Evolutionary conservation across 2,888 invertebrate species (phyloP), one percentile per base, ranked within the genome.

Genomic region (Drosophila merina): DNA sequence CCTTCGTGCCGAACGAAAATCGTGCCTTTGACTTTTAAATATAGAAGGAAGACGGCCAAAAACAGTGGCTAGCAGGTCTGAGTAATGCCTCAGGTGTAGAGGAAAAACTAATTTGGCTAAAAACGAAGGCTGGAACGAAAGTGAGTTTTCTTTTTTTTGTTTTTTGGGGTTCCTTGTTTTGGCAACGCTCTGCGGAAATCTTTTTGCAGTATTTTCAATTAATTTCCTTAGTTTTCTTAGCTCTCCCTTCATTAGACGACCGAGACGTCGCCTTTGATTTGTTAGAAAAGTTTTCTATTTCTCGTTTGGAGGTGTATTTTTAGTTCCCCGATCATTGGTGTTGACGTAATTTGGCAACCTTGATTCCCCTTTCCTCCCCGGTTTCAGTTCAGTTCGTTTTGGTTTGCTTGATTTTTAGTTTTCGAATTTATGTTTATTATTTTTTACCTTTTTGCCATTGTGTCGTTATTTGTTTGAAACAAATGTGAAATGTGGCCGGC

Each of bases 331-430:
- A 86, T 86, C 80, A 66, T 72, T n/a, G 62, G 68, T 73, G 82
- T 86, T 82, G 82, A 82, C 82, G 82, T 86, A 83, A 82, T 82
- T 83, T 86, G 82, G 82, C 82, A 82, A 82, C 82, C 82, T 82
- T 82, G 82, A 86, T 86, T 86, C 78, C 80, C 74, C 59, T 26
- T 51, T 47, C 49, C 69, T 31, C 42, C 36, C 38, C 45, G 58
- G 57, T 20, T 54, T 45, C 33, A 26, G 47, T 31, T 74, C 51
- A 57, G 57, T 42, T 51, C 33, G 60, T 49, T 48, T 51, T 36
- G 38, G 25, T 10, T 56, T 30, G 25, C 52, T 67, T 67, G 48
- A 50, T 59, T 26, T 79, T 55, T 72, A 44, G 50, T 76, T 44
- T 64, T 49, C 12, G 50, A 70, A 85, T 85, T 81, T 81, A 85